Conservation (phyloP, 2,797 vertebrate genomes). For the Zenarchopterus dispar region DNA sequence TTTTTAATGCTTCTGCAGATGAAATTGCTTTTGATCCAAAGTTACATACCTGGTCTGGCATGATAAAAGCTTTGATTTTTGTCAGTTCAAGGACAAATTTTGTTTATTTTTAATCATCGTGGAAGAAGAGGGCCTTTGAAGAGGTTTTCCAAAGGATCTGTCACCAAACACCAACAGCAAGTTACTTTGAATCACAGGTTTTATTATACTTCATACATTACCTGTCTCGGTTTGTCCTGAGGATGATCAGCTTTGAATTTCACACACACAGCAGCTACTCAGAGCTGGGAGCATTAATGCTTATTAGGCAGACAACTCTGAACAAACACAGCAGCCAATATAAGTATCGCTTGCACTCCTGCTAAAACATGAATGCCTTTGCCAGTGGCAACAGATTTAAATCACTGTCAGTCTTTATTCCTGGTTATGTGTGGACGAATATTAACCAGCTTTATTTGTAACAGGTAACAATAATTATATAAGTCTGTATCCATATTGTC, state of each 20-base stretch:
- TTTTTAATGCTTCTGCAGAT: no score
- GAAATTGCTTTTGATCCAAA: conserved; percentile 36
- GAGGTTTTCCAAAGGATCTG: conserved; percentile 36
- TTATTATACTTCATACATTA: conserved; percentile 39
- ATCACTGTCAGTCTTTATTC: conserved; percentile 28
- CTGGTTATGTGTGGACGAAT: conserved; percentile 12
- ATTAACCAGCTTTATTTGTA: conserved; percentile 40
- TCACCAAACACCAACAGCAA: conserved; percentile 37
- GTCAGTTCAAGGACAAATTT: conserved; percentile 14
- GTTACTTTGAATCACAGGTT: conserved; percentile 33
- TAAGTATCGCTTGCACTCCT: conserved; percentile 24
- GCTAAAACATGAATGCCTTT: conserved; percentile 41
- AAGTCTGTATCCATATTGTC: not conserved
- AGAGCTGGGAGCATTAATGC: conserved; percentile 43
- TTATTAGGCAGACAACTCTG: conserved; percentile 35
- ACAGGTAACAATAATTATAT: conserved; percentile 19
- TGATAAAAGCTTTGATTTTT: conserved; percentile 26
- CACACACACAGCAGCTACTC: conserved; percentile 37
- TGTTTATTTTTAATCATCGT: conserved; percentile 20
- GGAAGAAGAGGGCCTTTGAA: conserved; percentile 23
- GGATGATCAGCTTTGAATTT: conserved; percentile 44
- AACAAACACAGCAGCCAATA: conserved; percentile 36
- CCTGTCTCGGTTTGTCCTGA: conserved; percentile 36
- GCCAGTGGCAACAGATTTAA: conserved; percentile 39
- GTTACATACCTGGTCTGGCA: not conserved